Evolutionary conservation across 2,888 invertebrate genomes (phyloP).

Genomic region (Epistrophe eligans): DNA sequence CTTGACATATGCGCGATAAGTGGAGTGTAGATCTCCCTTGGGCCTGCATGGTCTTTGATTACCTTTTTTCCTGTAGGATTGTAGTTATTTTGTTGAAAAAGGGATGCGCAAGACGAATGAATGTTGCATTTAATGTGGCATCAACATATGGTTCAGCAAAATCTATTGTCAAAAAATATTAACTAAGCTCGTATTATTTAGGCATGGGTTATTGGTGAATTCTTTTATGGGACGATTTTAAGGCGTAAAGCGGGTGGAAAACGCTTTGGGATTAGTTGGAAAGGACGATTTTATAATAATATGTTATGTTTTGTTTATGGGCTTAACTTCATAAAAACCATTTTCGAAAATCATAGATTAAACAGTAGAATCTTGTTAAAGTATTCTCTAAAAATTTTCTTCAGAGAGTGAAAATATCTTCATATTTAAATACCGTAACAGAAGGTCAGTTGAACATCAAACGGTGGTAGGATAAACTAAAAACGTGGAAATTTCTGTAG

Average conservation of each 20-base stretch:
- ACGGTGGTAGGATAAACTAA: too few relatives aligned
- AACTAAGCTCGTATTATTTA: constrained; percentile 16
- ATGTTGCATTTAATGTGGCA: constrained; percentile 84
- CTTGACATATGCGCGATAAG: constrained; percentile 83
- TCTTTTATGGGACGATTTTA: constrained; percentile 30
- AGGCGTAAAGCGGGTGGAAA: constrained; percentile 28
- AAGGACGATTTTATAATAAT: neutral
- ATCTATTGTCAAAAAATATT: constrained; percentile 28
- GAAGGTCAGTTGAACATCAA: too few relatives aligned
- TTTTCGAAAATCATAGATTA: constrained; percentile 9
- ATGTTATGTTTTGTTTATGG: constrained; percentile 7
- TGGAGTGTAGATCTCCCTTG: constrained; percentile 71
- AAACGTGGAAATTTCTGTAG: too few relatives aligned
- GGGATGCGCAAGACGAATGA: constrained; percentile 81
- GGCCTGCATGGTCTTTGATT: constrained; percentile 72
- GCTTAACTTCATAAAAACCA: neutral
- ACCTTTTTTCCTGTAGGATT: constrained; percentile 39
- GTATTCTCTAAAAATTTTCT: too few relatives aligned
- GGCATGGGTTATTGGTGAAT: constrained; percentile 3
- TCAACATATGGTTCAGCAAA: constrained; percentile 82
- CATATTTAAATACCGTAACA: too few relatives aligned
- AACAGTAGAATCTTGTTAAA: neutral
- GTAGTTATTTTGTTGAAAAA: constrained; percentile 25
- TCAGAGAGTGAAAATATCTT: too few relatives aligned
- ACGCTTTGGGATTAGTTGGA: neutral